Conservation (phyloP, 2,113 vertebrate genomes). For the Psittacus erithacus region DNA sequence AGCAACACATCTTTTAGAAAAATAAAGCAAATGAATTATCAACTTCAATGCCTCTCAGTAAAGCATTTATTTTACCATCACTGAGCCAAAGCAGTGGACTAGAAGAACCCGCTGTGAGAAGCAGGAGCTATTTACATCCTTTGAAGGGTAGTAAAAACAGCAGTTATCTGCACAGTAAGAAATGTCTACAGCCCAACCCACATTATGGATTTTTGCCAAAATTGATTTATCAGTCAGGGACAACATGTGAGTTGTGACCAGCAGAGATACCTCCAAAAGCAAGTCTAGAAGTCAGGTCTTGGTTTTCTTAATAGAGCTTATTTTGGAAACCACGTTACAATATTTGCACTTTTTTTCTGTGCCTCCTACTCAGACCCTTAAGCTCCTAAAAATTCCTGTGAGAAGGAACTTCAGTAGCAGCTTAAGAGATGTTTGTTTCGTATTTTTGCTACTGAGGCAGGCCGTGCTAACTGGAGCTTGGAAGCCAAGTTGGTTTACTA, state of each 20-base stretch:
- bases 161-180: neutral
- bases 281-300: neutral
- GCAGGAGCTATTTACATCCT: neutral
- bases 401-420: neutral
- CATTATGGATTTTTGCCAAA: neutral
- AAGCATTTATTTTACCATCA: neutral
- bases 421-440: neutral
- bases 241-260: neutral
- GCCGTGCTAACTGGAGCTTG: neutral
- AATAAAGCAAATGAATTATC: neutral
- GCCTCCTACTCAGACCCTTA: neutral
- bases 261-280: neutral
- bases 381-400: neutral
- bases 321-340: neutral
- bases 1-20: neutral
- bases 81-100: neutral
- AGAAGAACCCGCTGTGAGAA: neutral
- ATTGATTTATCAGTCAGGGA: neutral
- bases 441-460: neutral
- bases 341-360: neutral
- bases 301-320: neutral
- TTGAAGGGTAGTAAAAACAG: neutral
- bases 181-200: neutral
- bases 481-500: neutral
- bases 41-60: neutral